phyloP scores from a whole-genome alignment of 2,888 invertebrate genomes.

The Caradrina clavipalpis region DNA sequence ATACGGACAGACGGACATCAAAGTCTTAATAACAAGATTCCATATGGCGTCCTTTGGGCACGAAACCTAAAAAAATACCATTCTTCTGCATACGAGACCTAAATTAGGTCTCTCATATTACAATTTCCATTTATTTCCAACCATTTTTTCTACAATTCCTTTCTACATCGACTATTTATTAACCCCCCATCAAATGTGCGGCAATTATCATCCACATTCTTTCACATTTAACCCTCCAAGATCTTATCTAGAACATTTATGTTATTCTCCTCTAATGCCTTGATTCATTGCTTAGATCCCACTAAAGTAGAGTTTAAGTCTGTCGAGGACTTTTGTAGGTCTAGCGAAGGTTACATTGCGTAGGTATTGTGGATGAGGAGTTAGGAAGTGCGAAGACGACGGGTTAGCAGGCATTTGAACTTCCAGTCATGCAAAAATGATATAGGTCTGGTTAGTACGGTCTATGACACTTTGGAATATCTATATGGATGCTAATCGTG shows the following conservation, averaged over 20 bases:
- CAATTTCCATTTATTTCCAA: neutral
- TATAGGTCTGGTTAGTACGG: too few relatives aligned
- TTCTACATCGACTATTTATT: neutral
- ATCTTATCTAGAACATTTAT: slow-evolving; percentile 39
- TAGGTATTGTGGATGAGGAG: neutral
- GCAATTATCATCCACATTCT: slow-evolving; percentile 24
- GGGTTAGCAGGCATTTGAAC: neutral
- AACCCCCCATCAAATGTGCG: neutral
- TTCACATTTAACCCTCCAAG: slow-evolving; percentile 38
- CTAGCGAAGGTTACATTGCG: slow-evolving; percentile 11
- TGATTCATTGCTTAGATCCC: slow-evolving; percentile 47
- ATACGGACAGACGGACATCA: too few relatives aligned
- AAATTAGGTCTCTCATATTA: too few relatives aligned
- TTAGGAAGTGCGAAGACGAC: neutral
- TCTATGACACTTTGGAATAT: too few relatives aligned
- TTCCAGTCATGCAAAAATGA: too few relatives aligned
- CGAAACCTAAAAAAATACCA: too few relatives aligned
- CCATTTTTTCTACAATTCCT: neutral
- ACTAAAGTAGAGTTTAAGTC: slow-evolving; percentile 44
- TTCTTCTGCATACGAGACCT: too few relatives aligned
- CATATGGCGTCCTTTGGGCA: too few relatives aligned
- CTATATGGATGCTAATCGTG: too few relatives aligned
- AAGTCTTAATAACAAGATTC: too few relatives aligned
- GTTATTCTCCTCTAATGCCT: slow-evolving; percentile 29
- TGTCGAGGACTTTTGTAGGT: slow-evolving; percentile 15